Conservation (phyloP, 2,113 vertebrate species). For the Syngnathoides biaculeatus region DNA sequence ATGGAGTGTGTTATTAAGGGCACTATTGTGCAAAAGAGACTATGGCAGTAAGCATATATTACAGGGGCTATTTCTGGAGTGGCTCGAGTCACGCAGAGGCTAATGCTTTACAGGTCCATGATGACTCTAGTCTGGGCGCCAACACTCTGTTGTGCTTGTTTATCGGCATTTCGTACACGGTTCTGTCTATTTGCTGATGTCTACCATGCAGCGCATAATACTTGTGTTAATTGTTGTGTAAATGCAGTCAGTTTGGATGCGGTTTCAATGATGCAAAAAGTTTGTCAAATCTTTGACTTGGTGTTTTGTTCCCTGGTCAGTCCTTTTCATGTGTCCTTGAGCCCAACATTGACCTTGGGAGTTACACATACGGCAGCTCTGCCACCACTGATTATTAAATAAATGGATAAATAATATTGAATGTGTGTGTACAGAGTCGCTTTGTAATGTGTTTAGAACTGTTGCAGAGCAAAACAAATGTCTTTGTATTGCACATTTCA, state of each 20-base stretch:
- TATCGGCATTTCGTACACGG: slow-evolving; percentile 43
- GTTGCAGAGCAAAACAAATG: no score
- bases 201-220: slow-evolving; percentile 13
- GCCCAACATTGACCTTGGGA: background rate
- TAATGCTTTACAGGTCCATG: slow-evolving; percentile 75
- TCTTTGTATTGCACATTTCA: no score
- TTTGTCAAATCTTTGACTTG: background rate
- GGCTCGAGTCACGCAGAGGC: slow-evolving; percentile 70
- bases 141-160: slow-evolving; percentile 41
- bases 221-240: slow-evolving; percentile 21
- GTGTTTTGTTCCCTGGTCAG: background rate
- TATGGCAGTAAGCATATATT: slow-evolving; percentile 73
- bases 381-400: background rate
- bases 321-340: slow-evolving; percentile 1
- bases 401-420: background rate
- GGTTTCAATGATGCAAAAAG: background rate
- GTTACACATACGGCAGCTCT: background rate
- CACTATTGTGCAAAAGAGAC: slow-evolving; percentile 74
- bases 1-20: slow-evolving; percentile 77
- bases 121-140: slow-evolving; percentile 69
- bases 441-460: background rate
- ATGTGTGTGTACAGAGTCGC: background rate
- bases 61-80: slow-evolving; percentile 76
- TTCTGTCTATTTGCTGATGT: slow-evolving; percentile 23
- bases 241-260: background rate